Base-by-base conservation (phyloP, 2,113 vertebrate genomes). In the Leucopternis melanops region DNA sequence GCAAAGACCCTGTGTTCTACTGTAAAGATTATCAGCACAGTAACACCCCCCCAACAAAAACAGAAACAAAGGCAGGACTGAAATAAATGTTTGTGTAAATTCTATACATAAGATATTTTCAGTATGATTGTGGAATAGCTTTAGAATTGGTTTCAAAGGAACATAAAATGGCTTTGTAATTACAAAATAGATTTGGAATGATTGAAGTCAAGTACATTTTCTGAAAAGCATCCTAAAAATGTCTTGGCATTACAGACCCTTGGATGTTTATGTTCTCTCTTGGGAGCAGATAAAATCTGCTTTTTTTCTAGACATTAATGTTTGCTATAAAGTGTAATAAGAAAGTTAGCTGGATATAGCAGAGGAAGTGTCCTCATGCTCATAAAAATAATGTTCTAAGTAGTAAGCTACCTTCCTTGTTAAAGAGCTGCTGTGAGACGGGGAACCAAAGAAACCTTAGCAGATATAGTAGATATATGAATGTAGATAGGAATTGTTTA, bases 61-160 rank as follows among this genome's bases (percentile, higher is more conserved):
- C 14, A 21, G 14, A 47, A 10, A 44, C 10, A 31, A 34, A 23
- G 29, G 25, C 9, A 61, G 22, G 54, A 59, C 32, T 45, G 59
- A 74, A 81, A 81, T 22, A 65, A 92, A 42, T 58, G 19, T 49
- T 79, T 79, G 42, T 77, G 42, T 47, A 58, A 50, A 66, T 81
- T 88, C 61, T 75, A 34, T 38, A 54, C 19, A 17, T 23, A 55
- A 61, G 66, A 27, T 59, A 75, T 62, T 77, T 90, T 86, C 92
- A 83, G 59, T 47, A 49, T 54, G 70, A 49, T 13, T 88, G 71
- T 61, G 49, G 63, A 94, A 88, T 23, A 86, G 88, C 67, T 94
- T 93, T 77, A 90, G 85, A 96, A 77, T 77, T 12, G 9, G 49
- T 97, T 97, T 95, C 93, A 96, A 95, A 95, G 85, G 71, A 92